Conservation (phyloP, 2,113 vertebrate genomes). For the Phycodurus eques region DNA sequence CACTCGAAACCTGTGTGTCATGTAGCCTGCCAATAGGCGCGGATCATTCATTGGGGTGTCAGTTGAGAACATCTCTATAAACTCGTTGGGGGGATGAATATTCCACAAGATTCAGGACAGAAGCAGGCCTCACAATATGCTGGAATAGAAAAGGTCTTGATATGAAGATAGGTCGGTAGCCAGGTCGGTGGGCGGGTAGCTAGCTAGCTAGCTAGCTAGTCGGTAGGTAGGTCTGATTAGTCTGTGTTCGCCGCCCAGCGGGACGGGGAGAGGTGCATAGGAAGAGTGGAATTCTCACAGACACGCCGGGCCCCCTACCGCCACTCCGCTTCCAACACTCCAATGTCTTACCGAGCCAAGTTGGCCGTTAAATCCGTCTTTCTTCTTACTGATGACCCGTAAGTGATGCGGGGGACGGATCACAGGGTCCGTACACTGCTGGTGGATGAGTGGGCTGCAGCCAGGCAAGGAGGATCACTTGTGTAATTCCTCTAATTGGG, state of each 20-base stretch:
- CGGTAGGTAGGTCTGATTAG: background rate
- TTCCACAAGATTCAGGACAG: background rate
- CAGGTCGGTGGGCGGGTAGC: too few relatives aligned
- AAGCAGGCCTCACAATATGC: background rate
- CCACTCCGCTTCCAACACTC: constrained; percentile 13
- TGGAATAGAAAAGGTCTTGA: background rate
- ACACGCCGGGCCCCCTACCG: constrained; percentile 17
- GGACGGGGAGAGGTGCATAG: constrained; percentile 16
- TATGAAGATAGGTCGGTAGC: too few relatives aligned
- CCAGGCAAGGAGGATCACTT: background rate
- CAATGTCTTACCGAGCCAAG: constrained; percentile 39
- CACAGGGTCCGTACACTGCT: constrained; percentile 44
- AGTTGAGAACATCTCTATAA: constrained; percentile 4
- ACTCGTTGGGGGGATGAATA: background rate
- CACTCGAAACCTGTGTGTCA: background rate
- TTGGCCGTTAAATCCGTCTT: constrained; percentile 68
- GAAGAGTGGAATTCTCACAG: constrained; percentile 54
- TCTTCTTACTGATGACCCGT: constrained; percentile 68
- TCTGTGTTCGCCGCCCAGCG: background rate
- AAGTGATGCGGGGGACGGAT: constrained; percentile 60
- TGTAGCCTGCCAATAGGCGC: background rate
- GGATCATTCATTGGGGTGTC: background rate
- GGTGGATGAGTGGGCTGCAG: background rate
- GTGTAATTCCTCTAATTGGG: constrained; percentile 67
- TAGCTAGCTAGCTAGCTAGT: too few relatives aligned